These are phyloP conservation scores for Odontomyia ornata DNA, from an alignment of 2,888 invertebrate species.

Conservation along the genomic window DNA sequence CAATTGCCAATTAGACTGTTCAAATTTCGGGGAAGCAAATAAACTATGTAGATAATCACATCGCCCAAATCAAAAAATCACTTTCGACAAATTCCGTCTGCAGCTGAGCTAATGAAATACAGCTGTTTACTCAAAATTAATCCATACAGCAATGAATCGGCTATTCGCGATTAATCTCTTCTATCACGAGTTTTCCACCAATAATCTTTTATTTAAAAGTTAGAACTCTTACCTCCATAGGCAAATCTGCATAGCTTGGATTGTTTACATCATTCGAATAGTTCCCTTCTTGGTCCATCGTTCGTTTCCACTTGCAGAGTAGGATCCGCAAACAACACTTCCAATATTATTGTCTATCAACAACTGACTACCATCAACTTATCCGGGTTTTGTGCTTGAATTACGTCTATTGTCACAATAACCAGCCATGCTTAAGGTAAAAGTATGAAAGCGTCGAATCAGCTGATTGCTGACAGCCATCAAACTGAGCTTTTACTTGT, in stretches of 20 bases:
- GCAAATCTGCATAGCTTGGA: conserved; percentile 59
- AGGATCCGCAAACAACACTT: background rate
- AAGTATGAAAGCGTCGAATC: background rate
- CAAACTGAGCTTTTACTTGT: background rate
- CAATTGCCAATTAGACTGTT: too few species aligned
- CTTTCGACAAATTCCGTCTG: too few species aligned
- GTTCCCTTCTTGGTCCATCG: conserved; percentile 12
- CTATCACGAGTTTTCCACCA: background rate
- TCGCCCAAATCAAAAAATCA: background rate
- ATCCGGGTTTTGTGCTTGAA: background rate
- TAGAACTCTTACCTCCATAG: conserved; percentile 60
- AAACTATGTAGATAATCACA: too few species aligned
- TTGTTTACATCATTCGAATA: conserved; percentile 50
- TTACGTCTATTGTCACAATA: background rate
- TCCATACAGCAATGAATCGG: background rate
- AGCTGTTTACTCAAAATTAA: background rate
- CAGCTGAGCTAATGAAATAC: too few species aligned
- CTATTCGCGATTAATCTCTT: background rate
- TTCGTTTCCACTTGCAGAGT: too few species aligned
- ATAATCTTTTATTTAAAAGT: conserved; percentile 14
- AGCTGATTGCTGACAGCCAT: background rate
- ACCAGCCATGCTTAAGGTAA: background rate
- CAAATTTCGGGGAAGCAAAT: too few species aligned
- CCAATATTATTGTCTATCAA: background rate
- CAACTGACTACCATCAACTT: background rate